phyloP scores from a whole-genome alignment of 2,888 invertebrate genomes.

The Ischnura elegans region DNA sequence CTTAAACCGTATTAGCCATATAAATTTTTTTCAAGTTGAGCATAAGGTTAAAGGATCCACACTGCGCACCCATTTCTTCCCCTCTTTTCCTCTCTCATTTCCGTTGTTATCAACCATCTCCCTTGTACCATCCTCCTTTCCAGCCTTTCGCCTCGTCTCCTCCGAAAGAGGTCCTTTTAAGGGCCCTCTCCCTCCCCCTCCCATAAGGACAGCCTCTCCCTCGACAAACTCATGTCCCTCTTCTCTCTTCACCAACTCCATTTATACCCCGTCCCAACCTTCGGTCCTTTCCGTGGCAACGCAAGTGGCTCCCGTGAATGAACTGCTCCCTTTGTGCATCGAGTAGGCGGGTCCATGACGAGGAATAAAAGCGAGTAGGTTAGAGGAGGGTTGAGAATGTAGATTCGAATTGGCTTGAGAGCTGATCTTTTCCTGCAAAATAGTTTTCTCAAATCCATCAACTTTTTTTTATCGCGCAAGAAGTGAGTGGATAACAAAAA shows the following conservation, averaged over 20 bases:
- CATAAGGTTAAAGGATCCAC: too few species aligned
- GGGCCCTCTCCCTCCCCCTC: neutral
- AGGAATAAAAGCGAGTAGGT: neutral
- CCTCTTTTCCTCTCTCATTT: neutral
- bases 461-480: neutral
- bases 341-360: neutral
- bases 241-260: neutral
- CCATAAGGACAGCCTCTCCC: neutral
- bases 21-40: too few species aligned
- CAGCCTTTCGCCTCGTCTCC: neutral
- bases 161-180: neutral
- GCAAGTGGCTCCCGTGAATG: slow-evolving; percentile 1
- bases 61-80: neutral
- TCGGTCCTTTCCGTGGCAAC: neutral
- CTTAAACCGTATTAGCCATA: too few species aligned
- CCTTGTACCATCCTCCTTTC: neutral
- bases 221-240: neutral
- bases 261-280: neutral
- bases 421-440: neutral
- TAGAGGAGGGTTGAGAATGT: neutral
- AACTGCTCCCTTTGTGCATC: neutral
- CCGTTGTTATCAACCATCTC: neutral
- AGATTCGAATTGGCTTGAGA: neutral
- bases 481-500: too few species aligned
- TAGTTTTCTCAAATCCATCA: neutral